These are phyloP conservation scores for Troides helena DNA, from an alignment of 2,888 invertebrate species.

Conservation along the genomic window DNA sequence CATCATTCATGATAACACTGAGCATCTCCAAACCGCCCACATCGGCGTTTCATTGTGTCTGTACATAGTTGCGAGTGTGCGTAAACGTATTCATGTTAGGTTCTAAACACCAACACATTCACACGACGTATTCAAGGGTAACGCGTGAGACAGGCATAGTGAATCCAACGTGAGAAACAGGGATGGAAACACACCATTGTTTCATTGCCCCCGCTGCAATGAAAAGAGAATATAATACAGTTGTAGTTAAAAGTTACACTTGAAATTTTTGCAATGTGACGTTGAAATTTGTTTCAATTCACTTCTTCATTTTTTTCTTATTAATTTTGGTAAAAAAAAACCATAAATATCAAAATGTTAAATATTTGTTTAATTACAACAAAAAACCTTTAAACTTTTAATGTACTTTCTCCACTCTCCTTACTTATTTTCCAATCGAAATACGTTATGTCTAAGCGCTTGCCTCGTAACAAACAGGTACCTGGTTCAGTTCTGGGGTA, in stretches of 20 bases:
- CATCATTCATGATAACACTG: conserved; percentile 46
- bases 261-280: conserved; percentile 33
- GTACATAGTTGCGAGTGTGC: conserved; percentile 26
- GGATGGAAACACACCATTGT: conserved; percentile 66
- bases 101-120: conserved; percentile 60
- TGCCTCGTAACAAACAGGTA: too few species aligned
- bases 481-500: too few species aligned
- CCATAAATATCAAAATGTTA: too few species aligned
- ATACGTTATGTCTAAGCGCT: too few species aligned
- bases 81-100: conserved; percentile 35
- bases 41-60: conserved; percentile 40
- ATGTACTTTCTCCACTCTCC: too few species aligned
- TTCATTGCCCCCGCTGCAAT: conserved; percentile 72
- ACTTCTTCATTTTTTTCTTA: not conserved
- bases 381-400: too few species aligned
- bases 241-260: conserved; percentile 63
- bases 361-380: too few species aligned
- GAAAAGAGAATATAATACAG: conserved; percentile 73
- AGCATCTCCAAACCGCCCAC: conserved; percentile 42
- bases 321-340: too few species aligned
- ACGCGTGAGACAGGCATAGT: conserved; percentile 59
- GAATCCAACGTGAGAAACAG: conserved; percentile 48
- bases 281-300: conserved; percentile 19
- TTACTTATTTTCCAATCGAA: too few species aligned
- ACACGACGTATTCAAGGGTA: conserved; percentile 68